A percentile compares a stretch with the other conserved stretches of the same genome.
phyloP scores from a whole-genome alignment of 2,113 vertebrate species.

The Synchiropus splendidus region DNA sequence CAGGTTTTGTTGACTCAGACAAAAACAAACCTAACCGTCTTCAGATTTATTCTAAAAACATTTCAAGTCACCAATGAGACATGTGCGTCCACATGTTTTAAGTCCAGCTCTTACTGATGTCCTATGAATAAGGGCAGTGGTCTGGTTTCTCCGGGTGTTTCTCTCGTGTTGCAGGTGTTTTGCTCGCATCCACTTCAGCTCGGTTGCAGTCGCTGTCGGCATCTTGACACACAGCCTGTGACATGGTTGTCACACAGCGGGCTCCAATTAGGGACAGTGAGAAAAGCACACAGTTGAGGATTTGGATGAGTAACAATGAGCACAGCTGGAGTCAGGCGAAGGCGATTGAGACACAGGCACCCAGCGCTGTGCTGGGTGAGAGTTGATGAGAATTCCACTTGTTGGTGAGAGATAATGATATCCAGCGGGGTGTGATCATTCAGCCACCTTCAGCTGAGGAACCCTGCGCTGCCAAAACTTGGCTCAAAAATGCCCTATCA shows the following conservation, averaged over 20 bases:
- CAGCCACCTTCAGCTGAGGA: conserved; percentile 16
- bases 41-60: no score
- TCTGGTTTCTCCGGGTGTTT: no score
- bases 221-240: conserved; percentile 53
- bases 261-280: conserved; percentile 57
- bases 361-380: conserved; percentile 8
- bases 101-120: no score
- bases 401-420: conserved; percentile 41
- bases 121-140: no score
- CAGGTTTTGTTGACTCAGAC: no score
- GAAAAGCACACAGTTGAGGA: conserved; percentile 36
- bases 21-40: no score
- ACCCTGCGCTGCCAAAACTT: no score
- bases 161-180: conserved; percentile 37
- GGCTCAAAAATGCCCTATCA: no score
- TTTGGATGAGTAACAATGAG: conserved; percentile 32
- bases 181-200: conserved; percentile 21
- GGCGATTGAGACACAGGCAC: conserved; percentile 17
- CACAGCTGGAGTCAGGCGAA: conserved; percentile 33
- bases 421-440: conserved; percentile 32
- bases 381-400: conserved; percentile 14
- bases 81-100: no score
- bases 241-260: conserved; percentile 49
- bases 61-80: no score
- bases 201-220: conserved; percentile 41